Percentiles rank a stretch among this genome's conserved stretches.
Evolutionary conservation across 2,888 invertebrate genomes (phyloP).

Genomic region (Lepeophtheirus nordmannii): DNA sequence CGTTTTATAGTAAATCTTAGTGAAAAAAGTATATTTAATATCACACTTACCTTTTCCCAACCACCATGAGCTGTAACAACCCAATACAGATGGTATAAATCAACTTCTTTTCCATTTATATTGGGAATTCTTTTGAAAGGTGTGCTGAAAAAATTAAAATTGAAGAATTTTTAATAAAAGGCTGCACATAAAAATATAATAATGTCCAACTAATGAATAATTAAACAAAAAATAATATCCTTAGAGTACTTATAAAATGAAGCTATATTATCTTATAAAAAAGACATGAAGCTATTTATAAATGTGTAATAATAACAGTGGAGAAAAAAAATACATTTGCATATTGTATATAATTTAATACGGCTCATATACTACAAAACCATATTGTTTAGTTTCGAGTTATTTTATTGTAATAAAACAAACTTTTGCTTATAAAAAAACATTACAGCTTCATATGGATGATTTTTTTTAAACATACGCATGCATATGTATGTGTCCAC

Average conservation of each 20-base stretch:
- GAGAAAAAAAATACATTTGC: no score
- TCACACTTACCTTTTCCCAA: constrained; percentile 66
- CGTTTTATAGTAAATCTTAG: neutral
- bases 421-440: no score
- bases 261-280: neutral
- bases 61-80: constrained; percentile 84
- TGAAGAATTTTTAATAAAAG: constrained; percentile 19
- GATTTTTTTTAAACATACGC: no score
- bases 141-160: constrained; percentile 44
- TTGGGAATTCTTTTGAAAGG: constrained; percentile 53
- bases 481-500: no score
- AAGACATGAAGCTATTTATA: no score
- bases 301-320: no score
- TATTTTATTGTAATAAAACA: no score
- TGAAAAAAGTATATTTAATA: constrained; percentile 24
- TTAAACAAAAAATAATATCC: neutral
- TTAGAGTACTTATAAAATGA: neutral
- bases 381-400: no score
- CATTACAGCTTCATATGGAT: no score
- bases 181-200: neutral
- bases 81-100: constrained; percentile 76
- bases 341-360: no score
- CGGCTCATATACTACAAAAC: no score
- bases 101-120: constrained; percentile 77
- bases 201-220: neutral